These are phyloP conservation scores for Timandra comae DNA, from an alignment of 2,888 invertebrate species.

Conservation along the genomic window DNA sequence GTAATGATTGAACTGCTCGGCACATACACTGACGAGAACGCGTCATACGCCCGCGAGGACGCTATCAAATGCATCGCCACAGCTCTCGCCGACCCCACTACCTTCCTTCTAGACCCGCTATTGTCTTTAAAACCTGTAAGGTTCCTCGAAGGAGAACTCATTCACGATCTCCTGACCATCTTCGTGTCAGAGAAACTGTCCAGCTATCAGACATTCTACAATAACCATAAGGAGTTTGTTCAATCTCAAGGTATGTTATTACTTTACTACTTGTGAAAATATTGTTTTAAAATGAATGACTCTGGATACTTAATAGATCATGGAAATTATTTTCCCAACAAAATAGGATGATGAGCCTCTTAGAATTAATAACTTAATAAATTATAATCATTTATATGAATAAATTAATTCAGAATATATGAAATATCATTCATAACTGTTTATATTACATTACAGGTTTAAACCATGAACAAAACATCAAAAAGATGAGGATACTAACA, in stretches of 20 bases:
- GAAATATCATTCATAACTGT: too few species aligned
- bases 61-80: conserved; percentile 97
- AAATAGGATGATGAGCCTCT: too few species aligned
- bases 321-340: too few species aligned
- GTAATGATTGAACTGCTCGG: conserved; percentile 98
- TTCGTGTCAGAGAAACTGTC: conserved; percentile 96
- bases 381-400: too few species aligned
- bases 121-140: conserved; percentile 95
- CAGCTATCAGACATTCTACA: conserved; percentile 95
- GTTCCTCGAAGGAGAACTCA: conserved; percentile 95
- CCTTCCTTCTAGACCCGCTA: conserved; percentile 96
- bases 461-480: conserved; percentile 95
- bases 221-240: conserved; percentile 94
- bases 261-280: too few species aligned
- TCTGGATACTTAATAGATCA: too few species aligned
- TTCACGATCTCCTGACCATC: conserved; percentile 94
- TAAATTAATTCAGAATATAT: background rate
- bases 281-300: too few species aligned
- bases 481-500: conserved; percentile 97
- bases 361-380: too few species aligned
- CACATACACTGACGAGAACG: conserved; percentile 98
- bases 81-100: conserved; percentile 95
- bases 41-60: conserved; percentile 96
- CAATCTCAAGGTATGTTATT: conserved; percentile 81
- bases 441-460: conserved; percentile 74